phyloP scores from a whole-genome alignment of 2,888 invertebrate genomes.

The Cheilosia variabilis region DNA sequence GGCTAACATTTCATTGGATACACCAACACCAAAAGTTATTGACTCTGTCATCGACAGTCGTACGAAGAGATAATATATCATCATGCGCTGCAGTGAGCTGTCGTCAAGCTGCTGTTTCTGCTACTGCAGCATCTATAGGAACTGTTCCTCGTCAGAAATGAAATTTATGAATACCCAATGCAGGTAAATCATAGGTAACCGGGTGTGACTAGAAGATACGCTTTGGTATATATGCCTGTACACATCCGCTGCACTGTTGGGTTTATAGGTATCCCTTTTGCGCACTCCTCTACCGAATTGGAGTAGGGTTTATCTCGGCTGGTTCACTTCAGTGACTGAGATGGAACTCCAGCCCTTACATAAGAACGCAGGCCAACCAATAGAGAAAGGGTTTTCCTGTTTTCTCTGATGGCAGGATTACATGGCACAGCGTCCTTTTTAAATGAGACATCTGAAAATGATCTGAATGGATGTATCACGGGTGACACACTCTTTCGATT shows the following conservation, averaged over 20 bases:
- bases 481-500: constrained; percentile 64
- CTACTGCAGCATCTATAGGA: constrained; percentile 30
- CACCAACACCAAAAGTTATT: constrained; percentile 53
- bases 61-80: constrained; percentile 67
- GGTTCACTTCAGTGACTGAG: constrained; percentile 64
- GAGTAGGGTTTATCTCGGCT: constrained; percentile 57
- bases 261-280: constrained; percentile 37
- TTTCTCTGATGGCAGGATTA: constrained; percentile 61
- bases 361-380: constrained; percentile 28
- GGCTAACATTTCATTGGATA: constrained; percentile 42
- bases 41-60: constrained; percentile 73
- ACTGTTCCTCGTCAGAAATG: constrained; percentile 42
- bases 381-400: constrained; percentile 74
- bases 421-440: constrained; percentile 58
- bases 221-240: constrained; percentile 7
- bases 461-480: constrained; percentile 40
- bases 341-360: constrained; percentile 22
- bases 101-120: constrained; percentile 58
- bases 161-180: constrained; percentile 69
- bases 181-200: constrained; percentile 71
- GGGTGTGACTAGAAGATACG: constrained; percentile 73
- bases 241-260: constrained; percentile 38
- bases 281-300: constrained; percentile 49
- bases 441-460: constrained; percentile 62
- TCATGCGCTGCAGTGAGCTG: constrained; percentile 64